Evolutionary conservation across 2,888 invertebrate genomes (phyloP).

Genomic region (Trypoxylon attenuatum): DNA sequence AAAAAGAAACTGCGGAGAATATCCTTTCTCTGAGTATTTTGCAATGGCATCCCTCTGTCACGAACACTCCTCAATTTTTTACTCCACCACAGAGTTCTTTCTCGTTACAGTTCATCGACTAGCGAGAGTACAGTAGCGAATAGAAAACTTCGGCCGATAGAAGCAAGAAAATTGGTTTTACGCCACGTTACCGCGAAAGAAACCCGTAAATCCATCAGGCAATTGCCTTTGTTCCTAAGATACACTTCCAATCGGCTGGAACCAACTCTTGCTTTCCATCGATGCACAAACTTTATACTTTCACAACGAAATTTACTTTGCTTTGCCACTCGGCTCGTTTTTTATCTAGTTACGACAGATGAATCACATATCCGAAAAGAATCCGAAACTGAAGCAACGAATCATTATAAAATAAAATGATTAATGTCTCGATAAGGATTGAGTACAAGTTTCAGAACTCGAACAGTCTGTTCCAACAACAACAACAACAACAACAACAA

Average conservation of each 20-base stretch:
- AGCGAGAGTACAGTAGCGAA: not conserved
- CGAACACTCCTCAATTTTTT: not conserved
- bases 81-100: not conserved
- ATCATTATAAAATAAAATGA: no score
- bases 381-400: no score
- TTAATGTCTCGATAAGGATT: no score
- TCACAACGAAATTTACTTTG: constrained; percentile 1
- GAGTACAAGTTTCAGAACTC: no score
- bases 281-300: not conserved
- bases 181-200: not conserved
- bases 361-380: no score
- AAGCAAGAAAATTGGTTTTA: not conserved
- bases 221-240: not conserved
- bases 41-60: not conserved
- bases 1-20: not conserved
- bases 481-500: no score
- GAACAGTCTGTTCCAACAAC: no score
- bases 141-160: no score
- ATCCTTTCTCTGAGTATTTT: no score
- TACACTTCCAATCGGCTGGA: not conserved
- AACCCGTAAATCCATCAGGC: not conserved
- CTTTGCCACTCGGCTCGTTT: no score
- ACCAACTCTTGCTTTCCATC: not conserved
- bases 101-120: not conserved
- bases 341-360: no score